A percentile compares a stretch with the other conserved stretches of the same genome.
Evolutionary conservation across 1,140 invertebrate species (phyloP).

Genomic region (Hormaphis cornu): DNA sequence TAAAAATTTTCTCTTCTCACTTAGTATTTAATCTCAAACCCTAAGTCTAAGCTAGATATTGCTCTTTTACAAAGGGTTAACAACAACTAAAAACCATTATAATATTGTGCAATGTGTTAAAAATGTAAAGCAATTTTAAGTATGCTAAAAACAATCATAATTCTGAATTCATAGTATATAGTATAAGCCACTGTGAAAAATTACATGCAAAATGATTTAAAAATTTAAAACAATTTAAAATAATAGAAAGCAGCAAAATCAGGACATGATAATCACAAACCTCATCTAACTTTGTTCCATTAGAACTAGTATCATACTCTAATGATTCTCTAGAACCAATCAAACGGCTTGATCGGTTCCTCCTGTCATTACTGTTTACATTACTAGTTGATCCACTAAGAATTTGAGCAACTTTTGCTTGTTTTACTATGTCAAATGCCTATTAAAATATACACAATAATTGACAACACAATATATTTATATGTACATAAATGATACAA

Average conservation of each 20-base stretch:
- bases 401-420: conserved; percentile 69
- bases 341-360: conserved; percentile 39
- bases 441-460: conserved; percentile 41
- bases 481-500: no score
- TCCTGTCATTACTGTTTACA: conserved; percentile 40
- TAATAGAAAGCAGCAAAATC: background rate
- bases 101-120: background rate
- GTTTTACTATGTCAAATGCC: conserved; percentile 82
- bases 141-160: background rate
- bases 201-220: background rate
- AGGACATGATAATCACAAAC: background rate
- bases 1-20: conserved; percentile 22
- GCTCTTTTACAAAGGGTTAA: background rate
- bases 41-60: background rate
- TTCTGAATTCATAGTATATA: background rate
- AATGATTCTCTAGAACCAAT: conserved; percentile 40
- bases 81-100: background rate
- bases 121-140: background rate
- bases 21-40: conserved; percentile 5
- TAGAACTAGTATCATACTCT: conserved; percentile 30
- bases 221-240: background rate
- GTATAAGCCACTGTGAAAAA: background rate
- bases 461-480: no score
- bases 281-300: conserved; percentile 25
- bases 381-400: conserved; percentile 46